A percentile compares a stretch with the other conserved stretches of the same genome.
phyloP scores from a whole-genome alignment of 1,140 invertebrate species.

The Helicoverpa armigera region DNA sequence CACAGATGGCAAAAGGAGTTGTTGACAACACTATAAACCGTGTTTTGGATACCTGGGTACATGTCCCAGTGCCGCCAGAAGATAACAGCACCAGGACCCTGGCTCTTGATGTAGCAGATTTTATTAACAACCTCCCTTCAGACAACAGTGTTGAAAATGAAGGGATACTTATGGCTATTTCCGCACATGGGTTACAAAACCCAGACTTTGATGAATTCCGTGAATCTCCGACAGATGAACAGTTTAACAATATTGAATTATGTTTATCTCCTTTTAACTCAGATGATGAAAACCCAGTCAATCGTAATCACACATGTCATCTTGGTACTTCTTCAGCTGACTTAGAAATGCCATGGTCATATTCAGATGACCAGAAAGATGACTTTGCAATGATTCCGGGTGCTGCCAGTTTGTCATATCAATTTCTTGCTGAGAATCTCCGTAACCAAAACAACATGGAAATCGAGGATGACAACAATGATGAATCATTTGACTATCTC shows the following conservation, averaged over 20 bases:
- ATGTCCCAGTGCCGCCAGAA: slow-evolving; percentile 79
- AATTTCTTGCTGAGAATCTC: too few relatives aligned
- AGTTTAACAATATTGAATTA: neutral
- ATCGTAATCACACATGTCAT: slow-evolving; percentile 45
- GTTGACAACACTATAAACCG: slow-evolving; percentile 91
- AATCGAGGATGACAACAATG: too few relatives aligned
- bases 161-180: slow-evolving; percentile 89
- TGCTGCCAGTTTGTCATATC: too few relatives aligned
- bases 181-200: slow-evolving; percentile 88
- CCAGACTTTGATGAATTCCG: slow-evolving; percentile 35
- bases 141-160: slow-evolving; percentile 89
- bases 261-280: slow-evolving; percentile 57
- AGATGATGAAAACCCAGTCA: slow-evolving; percentile 62
- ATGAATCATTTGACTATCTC: slow-evolving; percentile 65
- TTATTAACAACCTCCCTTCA: slow-evolving; percentile 86
- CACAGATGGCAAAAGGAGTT: slow-evolving; percentile 89
- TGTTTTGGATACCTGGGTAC: slow-evolving; percentile 89
- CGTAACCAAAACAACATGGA: too few relatives aligned
- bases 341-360: slow-evolving; percentile 65
- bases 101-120: slow-evolving; percentile 85
- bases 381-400: slow-evolving; percentile 57
- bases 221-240: neutral
- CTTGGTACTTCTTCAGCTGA: too few relatives aligned
- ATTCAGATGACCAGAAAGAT: slow-evolving; percentile 62
- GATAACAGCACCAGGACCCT: slow-evolving; percentile 72